Evolutionary conservation across 2,797 vertebrate species (phyloP).

Genomic region (Orestias chungarensis): DNA sequence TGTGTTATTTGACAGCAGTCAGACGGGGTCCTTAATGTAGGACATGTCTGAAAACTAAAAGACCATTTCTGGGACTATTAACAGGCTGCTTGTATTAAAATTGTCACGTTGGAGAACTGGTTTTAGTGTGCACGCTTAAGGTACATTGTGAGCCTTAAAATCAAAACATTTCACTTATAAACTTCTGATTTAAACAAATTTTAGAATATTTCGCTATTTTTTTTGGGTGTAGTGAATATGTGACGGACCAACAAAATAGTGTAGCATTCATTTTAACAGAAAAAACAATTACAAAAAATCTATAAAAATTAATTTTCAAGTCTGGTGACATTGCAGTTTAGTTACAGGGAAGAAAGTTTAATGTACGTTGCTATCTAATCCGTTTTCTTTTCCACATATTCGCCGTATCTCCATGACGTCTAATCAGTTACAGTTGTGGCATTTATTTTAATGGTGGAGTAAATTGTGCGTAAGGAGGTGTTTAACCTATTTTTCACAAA

Average conservation of each 20-base stretch:
- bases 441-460: not conserved
- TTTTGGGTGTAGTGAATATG: not conserved
- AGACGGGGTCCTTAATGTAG: conserved; percentile 16
- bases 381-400: not conserved
- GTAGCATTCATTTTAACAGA: not conserved
- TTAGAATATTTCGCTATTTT: not conserved
- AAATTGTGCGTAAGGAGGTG: not conserved
- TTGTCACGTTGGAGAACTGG: conserved; percentile 20
- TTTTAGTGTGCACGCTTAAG: conserved; percentile 31
- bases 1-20: conserved; percentile 51
- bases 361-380: not conserved
- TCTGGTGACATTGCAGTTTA: not conserved
- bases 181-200: not conserved
- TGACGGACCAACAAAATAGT: not conserved
- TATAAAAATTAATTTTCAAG: not conserved
- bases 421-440: too few species aligned
- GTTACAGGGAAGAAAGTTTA: not conserved
- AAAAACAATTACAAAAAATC: not conserved
- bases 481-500: not conserved
- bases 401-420: not conserved
- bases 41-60: conserved; percentile 12
- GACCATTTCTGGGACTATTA: conserved; percentile 23
- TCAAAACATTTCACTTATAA: conserved; percentile 7
- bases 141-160: conserved; percentile 38
- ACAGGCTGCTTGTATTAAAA: conserved; percentile 16